Percentiles rank a stretch among this genome's conserved stretches.
These are phyloP conservation scores for Oscheius sp. DNA, from an alignment of 2,888 invertebrate species.

Conservation along the genomic window DNA sequence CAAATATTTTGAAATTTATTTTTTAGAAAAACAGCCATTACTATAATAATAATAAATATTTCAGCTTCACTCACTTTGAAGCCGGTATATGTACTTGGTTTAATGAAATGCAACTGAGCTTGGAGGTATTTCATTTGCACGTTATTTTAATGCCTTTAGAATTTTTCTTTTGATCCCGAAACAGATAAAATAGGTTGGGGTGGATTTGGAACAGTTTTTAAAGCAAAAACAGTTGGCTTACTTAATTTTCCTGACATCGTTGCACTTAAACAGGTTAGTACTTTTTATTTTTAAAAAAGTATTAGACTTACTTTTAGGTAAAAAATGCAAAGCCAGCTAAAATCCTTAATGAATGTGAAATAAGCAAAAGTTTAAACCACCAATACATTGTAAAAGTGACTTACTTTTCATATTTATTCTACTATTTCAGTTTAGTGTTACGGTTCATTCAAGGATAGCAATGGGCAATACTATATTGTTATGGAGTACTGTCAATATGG, in stretches of 20 bases:
- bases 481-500: constrained; percentile 54
- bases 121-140: not conserved
- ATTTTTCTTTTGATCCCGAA: not conserved
- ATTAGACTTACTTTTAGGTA: constrained; percentile 1
- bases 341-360: not conserved
- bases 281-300: not conserved
- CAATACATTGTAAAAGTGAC: constrained; percentile 11
- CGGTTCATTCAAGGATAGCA: constrained; percentile 34
- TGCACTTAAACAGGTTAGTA: constrained; percentile 46
- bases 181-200: constrained; percentile 37
- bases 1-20: not conserved
- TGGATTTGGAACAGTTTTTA: constrained; percentile 48
- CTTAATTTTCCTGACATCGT: constrained; percentile 40
- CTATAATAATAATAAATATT: no score
- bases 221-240: constrained; percentile 19
- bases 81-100: not conserved
- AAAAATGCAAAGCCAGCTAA: not conserved
- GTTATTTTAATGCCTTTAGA: not conserved
- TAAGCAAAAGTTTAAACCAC: not conserved
- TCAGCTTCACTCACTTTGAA: no score
- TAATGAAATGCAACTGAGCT: not conserved
- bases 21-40: no score
- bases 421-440: constrained; percentile 27
- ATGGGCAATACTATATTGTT: constrained; percentile 42
- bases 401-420: not conserved